Evolutionary conservation across 2,888 invertebrate species (phyloP).

Genomic region (Pyrrhosoma nymphula): DNA sequence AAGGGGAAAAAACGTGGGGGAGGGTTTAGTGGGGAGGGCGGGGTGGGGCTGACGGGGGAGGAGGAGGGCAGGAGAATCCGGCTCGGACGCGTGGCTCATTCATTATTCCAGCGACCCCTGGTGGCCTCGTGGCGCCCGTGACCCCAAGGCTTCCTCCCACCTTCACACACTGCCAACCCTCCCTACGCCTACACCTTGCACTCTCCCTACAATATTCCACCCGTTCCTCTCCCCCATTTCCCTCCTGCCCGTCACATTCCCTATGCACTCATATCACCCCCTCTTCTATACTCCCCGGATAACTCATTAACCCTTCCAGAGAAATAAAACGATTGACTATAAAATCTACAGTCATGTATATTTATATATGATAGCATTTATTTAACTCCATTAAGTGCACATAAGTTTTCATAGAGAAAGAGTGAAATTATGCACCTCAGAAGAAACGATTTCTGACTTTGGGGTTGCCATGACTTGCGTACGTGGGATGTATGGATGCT

Average conservation of each 20-base stretch:
- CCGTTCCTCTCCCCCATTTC: neutral
- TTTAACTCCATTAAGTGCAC: too few species aligned
- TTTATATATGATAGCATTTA: too few species aligned
- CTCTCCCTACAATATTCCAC: neutral
- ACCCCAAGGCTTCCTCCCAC: neutral
- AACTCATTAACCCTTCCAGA: too few species aligned
- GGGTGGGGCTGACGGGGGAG: neutral
- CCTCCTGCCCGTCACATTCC: neutral
- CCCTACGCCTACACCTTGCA: too few species aligned
- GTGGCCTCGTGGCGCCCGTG: slow-evolving; percentile 26
- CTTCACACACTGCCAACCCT: neutral
- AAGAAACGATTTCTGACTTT: too few species aligned
- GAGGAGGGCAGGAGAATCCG: neutral
- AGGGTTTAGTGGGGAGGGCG: too few species aligned
- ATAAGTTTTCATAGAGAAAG: too few species aligned
- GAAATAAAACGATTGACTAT: too few species aligned
- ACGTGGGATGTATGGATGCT: too few species aligned
- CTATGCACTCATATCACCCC: neutral
- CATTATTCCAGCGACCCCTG: slow-evolving; percentile 57
- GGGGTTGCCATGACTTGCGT: too few species aligned
- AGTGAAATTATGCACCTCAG: too few species aligned
- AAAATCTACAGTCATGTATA: too few species aligned
- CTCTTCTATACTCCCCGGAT: neutral
- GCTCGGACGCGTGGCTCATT: slow-evolving; percentile 39
- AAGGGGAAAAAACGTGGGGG: neutral